Evolutionary conservation across 2,113 vertebrate genomes (phyloP).

Genomic region (Rhadina sibilatrix): DNA sequence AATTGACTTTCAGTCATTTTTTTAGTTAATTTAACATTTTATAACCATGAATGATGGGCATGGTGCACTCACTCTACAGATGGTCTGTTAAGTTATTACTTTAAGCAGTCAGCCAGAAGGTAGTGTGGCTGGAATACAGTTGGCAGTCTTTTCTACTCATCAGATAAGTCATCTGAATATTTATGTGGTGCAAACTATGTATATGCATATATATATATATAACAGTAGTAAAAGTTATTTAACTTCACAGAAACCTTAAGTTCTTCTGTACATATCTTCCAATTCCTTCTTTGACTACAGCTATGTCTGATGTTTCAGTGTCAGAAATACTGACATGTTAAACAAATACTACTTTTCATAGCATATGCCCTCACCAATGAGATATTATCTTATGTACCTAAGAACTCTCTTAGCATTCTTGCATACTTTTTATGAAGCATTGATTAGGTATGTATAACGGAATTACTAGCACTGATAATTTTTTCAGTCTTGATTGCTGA

Average conservation of each 20-base stretch:
- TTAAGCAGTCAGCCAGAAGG: background rate
- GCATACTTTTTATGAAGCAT: background rate
- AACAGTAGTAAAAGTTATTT: background rate
- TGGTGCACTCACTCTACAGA: background rate
- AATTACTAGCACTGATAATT: slow-evolving; percentile 1
- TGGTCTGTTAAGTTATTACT: background rate
- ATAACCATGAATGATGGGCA: background rate
- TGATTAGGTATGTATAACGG: slow-evolving; percentile 4
- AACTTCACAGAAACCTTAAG: background rate
- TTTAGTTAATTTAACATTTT: background rate
- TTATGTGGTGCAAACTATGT: background rate
- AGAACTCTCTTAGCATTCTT: background rate
- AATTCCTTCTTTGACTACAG: background rate
- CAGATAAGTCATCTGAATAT: background rate
- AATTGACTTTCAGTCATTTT: background rate
- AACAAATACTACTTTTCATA: background rate
- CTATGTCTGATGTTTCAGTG: background rate
- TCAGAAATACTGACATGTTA: background rate
- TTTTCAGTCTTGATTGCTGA: slow-evolving; percentile 11
- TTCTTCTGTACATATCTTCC: background rate
- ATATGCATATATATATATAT: background rate
- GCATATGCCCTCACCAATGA: background rate
- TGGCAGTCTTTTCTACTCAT: background rate
- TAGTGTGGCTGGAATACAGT: background rate
- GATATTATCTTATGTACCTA: background rate